These are phyloP conservation scores for Limnothrissa miodon DNA, from an alignment of 2,113 vertebrate genomes.

Conservation along the genomic window DNA sequence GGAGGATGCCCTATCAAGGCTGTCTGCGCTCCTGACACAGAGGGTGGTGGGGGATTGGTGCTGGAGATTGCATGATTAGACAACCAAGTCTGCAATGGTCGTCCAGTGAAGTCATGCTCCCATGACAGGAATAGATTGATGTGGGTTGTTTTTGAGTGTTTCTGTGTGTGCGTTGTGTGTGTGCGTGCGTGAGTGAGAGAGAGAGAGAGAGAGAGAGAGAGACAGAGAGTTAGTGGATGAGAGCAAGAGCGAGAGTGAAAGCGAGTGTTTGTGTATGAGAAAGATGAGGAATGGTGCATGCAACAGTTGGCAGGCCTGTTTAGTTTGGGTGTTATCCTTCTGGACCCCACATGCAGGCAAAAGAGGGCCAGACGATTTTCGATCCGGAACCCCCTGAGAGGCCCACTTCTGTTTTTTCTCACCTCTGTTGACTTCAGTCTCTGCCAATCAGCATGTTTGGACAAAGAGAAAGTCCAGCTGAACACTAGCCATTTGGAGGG, in stretches of 20 bases:
- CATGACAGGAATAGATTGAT: not conserved
- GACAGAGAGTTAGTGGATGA: not conserved
- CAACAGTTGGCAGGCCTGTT: not conserved
- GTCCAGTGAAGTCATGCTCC: conserved; percentile 21
- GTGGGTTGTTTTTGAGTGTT: not conserved
- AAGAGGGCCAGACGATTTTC: conserved; percentile 39
- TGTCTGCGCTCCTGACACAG: conserved; percentile 51
- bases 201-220: not conserved
- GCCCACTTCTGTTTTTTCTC: conserved; percentile 55
- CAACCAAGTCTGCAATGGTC: conserved; percentile 48
- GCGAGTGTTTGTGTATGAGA: not conserved
- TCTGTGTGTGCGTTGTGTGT: not conserved
- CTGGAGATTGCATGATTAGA: not conserved
- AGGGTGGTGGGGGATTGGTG: conserved; percentile 44
- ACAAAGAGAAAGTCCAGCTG: conserved; percentile 57
- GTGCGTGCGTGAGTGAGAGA: not conserved
- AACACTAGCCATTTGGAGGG: not conserved
- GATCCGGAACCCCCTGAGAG: conserved; percentile 45
- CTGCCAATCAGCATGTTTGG: conserved; percentile 53
- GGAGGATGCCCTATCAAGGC: conserved; percentile 42
- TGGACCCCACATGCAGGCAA: conserved; percentile 48
- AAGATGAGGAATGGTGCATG: not conserved
- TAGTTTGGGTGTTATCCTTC: not conserved
- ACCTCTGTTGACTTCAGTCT: conserved; percentile 52
- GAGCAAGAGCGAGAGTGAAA: not conserved